phyloP scores from a whole-genome alignment of 2,797 vertebrate genomes.

The Rhinoraja longicauda region DNA sequence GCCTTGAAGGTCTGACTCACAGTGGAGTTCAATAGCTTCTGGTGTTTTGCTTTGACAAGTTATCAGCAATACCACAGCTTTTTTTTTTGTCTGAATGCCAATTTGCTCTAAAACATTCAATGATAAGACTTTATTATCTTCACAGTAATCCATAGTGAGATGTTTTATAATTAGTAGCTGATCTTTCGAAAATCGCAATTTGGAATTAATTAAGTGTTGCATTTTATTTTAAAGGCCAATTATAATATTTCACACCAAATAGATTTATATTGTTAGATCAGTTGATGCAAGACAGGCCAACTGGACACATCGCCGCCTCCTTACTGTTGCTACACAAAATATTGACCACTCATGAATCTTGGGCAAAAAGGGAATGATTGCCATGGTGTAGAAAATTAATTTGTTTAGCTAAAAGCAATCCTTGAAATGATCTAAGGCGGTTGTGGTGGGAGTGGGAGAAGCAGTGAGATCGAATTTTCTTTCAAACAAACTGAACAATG shows the following conservation, averaged over 20 bases:
- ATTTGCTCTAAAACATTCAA: neutral
- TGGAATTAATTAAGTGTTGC: slow-evolving; percentile 11
- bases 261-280: slow-evolving; percentile 17
- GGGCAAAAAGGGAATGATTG: neutral
- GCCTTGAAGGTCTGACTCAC: neutral
- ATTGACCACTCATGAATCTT: neutral
- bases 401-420: neutral
- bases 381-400: neutral
- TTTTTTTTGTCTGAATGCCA: neutral
- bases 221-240: slow-evolving; percentile 27
- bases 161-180: slow-evolving; percentile 14
- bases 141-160: neutral
- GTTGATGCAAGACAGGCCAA: neutral
- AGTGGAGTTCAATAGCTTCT: neutral
- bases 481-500: neutral
- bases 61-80: neutral
- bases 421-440: neutral
- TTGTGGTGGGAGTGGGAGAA: neutral
- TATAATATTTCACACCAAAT: slow-evolving; percentile 20
- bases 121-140: neutral
- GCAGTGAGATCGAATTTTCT: neutral
- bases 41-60: neutral
- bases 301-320: neutral
- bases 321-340: neutral
- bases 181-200: slow-evolving; percentile 10